phyloP scores from a whole-genome alignment of 2,797 vertebrate genomes.

The Pristis pectinata region DNA sequence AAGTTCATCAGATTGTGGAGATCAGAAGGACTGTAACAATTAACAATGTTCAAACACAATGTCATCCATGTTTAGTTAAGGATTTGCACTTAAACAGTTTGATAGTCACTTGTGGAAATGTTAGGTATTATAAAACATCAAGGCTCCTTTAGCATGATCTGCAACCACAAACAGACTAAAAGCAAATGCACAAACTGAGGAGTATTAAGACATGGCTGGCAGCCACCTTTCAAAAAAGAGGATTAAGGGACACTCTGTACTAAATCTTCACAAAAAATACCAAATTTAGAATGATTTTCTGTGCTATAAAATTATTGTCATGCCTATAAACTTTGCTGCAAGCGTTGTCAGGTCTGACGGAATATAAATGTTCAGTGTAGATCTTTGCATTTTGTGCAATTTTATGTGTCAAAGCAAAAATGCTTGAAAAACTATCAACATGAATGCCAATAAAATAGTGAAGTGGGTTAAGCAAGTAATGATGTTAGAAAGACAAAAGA shows the following conservation, averaged over 20 bases:
- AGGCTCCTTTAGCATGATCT: slow-evolving; percentile 26
- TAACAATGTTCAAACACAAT: slow-evolving; percentile 34
- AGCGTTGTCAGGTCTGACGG: neutral
- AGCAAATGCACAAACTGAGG: slow-evolving; percentile 19
- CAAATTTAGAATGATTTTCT: neutral
- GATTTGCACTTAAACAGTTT: slow-evolving; percentile 26
- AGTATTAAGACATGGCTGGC: neutral
- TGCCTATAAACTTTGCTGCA: neutral
- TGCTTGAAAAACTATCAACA: neutral
- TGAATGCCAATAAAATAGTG: neutral
- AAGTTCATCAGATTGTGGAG: slow-evolving; percentile 35
- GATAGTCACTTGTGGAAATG: slow-evolving; percentile 19
- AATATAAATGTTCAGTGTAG: neutral
- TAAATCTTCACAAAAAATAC: neutral
- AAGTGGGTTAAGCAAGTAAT: slow-evolving; percentile 1
- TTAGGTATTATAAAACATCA: slow-evolving; percentile 14
- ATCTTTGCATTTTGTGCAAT: neutral
- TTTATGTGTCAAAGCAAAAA: neutral
- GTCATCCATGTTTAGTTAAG: slow-evolving; percentile 36
- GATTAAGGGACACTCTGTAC: neutral
- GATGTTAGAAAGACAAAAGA: neutral
- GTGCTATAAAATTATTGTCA: neutral
- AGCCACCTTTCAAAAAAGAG: slow-evolving; percentile 1
- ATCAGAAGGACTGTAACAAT: slow-evolving; percentile 36
- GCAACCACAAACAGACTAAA: neutral